A percentile compares a stretch with the other conserved stretches of the same genome.
phyloP scores from a whole-genome alignment of 2,113 vertebrate genomes.

The Cepphus grylle region DNA sequence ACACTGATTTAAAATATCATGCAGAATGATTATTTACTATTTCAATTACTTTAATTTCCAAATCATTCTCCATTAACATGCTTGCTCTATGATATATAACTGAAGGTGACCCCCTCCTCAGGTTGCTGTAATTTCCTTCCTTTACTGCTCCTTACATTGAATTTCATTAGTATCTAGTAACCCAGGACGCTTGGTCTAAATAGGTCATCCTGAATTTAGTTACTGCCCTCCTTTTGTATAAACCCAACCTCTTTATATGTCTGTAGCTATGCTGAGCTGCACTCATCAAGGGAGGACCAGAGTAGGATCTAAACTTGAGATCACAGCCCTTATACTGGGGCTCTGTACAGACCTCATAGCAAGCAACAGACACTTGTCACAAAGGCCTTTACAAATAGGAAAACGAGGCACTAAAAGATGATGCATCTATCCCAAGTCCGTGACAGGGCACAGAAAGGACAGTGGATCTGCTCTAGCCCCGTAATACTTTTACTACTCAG shows the following conservation, averaged over 20 bases:
- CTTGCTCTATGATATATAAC: neutral
- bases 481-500: neutral
- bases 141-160: neutral
- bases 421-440: no score
- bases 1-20: neutral
- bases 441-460: no score
- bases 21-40: neutral
- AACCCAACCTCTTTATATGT: neutral
- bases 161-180: slow-evolving; percentile 36
- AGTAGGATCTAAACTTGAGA: neutral
- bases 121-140: neutral
- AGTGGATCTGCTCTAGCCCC: no score
- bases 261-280: neutral
- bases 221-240: slow-evolving; percentile 22
- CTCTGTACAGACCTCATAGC: no score
- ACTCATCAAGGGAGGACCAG: neutral
- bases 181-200: neutral
- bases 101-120: slow-evolving; percentile 3
- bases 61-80: neutral
- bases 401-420: no score
- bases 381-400: no score
- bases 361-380: no score
- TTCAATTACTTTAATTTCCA: neutral
- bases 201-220: slow-evolving; percentile 55
- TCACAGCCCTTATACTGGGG: no score